phyloP scores from a whole-genome alignment of 2,888 invertebrate species.

The Pristionchus japonicus region DNA sequence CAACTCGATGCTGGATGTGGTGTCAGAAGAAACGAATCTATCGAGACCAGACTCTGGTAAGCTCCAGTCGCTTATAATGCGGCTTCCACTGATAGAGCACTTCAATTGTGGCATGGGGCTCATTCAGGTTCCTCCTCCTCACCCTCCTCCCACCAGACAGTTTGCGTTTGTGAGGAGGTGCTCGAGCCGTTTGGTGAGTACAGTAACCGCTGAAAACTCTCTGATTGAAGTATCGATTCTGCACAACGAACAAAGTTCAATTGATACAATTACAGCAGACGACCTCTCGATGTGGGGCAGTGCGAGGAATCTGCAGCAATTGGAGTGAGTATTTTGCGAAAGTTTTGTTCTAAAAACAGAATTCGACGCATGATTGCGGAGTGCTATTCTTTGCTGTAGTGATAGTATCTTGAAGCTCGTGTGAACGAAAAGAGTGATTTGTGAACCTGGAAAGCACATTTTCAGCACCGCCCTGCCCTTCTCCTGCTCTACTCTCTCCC shows the following conservation, averaged over 20 bases:
- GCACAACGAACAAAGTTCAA: no score
- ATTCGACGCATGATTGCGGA: background rate
- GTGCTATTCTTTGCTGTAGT: background rate
- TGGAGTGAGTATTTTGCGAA: background rate
- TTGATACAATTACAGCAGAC: background rate
- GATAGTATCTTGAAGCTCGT: background rate
- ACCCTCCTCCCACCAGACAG: background rate
- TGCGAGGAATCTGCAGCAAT: background rate
- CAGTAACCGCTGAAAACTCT: background rate
- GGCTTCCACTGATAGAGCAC: no score
- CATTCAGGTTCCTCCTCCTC: background rate
- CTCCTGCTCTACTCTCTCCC: slow-evolving; percentile 9
- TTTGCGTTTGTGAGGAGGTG: background rate
- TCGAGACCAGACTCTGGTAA: background rate
- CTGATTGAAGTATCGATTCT: background rate
- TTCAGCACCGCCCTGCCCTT: background rate
- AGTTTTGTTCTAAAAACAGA: background rate
- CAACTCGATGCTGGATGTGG: slow-evolving; percentile 7
- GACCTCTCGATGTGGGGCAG: slow-evolving; percentile 24
- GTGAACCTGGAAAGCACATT: no score
- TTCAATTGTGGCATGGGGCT: no score
- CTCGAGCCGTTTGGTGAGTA: slow-evolving; percentile 1
- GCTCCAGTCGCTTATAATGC: background rate
- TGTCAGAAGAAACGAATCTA: slow-evolving; percentile 15
- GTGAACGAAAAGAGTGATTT: no score